These are phyloP conservation scores for Drosophila ercepeae DNA, from an alignment of 1,140 invertebrate species.

Conservation along the genomic window DNA sequence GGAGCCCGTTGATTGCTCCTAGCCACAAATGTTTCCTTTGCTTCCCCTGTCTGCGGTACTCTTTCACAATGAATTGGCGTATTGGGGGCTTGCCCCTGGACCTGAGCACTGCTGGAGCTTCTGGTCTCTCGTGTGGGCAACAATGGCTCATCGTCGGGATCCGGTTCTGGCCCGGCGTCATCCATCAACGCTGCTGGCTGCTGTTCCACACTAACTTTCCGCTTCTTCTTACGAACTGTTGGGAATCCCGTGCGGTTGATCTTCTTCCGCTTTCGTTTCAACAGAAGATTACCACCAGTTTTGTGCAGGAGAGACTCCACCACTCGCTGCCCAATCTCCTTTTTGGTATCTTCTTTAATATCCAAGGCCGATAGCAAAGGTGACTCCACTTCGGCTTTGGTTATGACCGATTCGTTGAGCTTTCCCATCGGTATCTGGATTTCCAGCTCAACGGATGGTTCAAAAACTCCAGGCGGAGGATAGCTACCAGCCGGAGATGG, in stretches of 20 bases:
- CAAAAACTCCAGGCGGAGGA: conserved; percentile 87
- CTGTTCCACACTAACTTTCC: conserved; percentile 85
- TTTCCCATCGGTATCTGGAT: conserved; percentile 86
- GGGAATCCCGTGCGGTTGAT: conserved; percentile 95
- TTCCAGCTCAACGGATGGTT: conserved; percentile 87
- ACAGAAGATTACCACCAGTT: conserved; percentile 84
- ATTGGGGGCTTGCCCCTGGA: conserved; percentile 31
- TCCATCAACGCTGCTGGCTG: conserved; percentile 3
- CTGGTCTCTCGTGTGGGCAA: conserved; percentile 50
- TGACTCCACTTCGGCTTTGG: conserved; percentile 77
- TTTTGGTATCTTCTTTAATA: conserved; percentile 61
- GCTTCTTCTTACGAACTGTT: conserved; percentile 92
- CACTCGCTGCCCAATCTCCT: conserved; percentile 66
- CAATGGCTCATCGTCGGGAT: conserved; percentile 26
- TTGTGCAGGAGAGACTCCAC: conserved; percentile 76
- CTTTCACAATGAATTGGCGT: conserved; percentile 85
- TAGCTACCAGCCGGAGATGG: conserved; percentile 61
- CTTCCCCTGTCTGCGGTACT: conserved; percentile 87
- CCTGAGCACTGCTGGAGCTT: conserved; percentile 50
- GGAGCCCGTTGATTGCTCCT: conserved; percentile 83
- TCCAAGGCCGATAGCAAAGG: conserved; percentile 59
- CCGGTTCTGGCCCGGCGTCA: not conserved
- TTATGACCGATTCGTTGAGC: conserved; percentile 79
- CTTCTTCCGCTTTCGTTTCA: conserved; percentile 89
- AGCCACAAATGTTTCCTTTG: conserved; percentile 86